Evolutionary conservation across 2,113 vertebrate species (phyloP), one percentile per base, ranked within the genome.

Genomic region (Coracopsis vasa): DNA sequence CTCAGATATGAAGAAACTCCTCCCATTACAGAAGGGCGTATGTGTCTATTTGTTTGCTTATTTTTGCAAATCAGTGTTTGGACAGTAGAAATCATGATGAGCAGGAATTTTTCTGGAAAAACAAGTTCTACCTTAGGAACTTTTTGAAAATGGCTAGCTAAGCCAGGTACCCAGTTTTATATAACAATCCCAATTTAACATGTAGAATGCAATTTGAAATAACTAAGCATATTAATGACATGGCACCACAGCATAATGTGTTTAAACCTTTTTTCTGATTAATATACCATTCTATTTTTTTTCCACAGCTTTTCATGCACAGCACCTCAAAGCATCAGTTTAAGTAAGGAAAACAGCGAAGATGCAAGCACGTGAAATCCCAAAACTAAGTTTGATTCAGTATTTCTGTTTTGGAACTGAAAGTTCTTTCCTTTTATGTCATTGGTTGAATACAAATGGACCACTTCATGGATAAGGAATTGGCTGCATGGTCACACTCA

Each of bases 271-370:
- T 54, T 82, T 78, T 66, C 35, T 75, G 12, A 53, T 95, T 95
- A 82, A 77, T 67, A n/a, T 10, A 51, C 4, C 10, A 25, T 41
- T 85, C 8, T 37, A 20, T 78, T 87, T 92, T 58, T 44, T 90
- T 94, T 92, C 92, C 37, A 71, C 16, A 47, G 14, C 8, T 90
- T 86, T 92, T 90, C 73, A 71, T 33, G 35, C 27, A 85, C 39
- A 92, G 27, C 33, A 69, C 14, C 28, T 27, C 28, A 94, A 42
- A 74, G 11, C 11, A 81, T 41, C 23, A 82, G 24, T 86, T 87
- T 80, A 94, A 83, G 61, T 58, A 81, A 58, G 37, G 35, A 96
- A 93, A 96, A 75, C 50, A 61, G n/a, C 60, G 71, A 97, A 86
- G 51, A 12, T 4, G 20, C 7, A 58, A 92, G 56, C 6, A 47